These are phyloP conservation scores for Drosophila littoralis DNA, from an alignment of 1,140 invertebrate genomes.

Conservation along the genomic window DNA sequence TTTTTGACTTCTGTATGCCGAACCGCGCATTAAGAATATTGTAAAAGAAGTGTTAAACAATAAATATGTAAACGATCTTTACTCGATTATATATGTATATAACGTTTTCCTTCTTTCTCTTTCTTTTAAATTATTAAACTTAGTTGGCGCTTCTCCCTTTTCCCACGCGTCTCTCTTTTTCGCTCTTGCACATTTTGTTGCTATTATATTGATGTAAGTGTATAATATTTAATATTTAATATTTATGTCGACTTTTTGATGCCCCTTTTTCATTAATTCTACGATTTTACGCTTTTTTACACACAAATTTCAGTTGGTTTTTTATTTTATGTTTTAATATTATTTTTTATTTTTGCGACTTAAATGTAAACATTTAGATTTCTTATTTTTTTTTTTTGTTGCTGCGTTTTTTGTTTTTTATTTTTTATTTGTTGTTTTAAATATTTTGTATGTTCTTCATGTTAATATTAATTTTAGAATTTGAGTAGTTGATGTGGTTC, in stretches of 20 bases:
- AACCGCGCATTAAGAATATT: conserved; percentile 15
- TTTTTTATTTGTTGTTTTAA: conserved; percentile 18
- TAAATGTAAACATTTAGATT: conserved; percentile 76
- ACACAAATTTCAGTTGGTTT: conserved; percentile 77
- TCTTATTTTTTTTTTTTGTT: conserved; percentile 57
- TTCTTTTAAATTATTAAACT: conserved; percentile 61
- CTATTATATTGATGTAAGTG: conserved; percentile 50
- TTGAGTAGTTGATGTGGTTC: conserved; percentile 70
- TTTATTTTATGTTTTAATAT: conserved; percentile 34
- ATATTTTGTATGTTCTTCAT: conserved; percentile 32
- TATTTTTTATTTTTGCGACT: conserved; percentile 59
- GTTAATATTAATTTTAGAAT: conserved; percentile 64
- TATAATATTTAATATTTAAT: conserved; percentile 56
- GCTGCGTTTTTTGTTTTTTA: conserved; percentile 52
- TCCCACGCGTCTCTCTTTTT: conserved; percentile 19
- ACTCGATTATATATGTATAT: conserved; percentile 56
- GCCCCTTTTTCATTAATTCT: conserved; percentile 62
- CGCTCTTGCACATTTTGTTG: conserved; percentile 41
- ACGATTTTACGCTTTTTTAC: conserved; percentile 76
- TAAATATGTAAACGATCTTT: conserved; percentile 56
- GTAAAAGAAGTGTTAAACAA: conserved; percentile 27
- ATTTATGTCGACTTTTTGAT: conserved; percentile 49
- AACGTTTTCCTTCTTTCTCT: conserved; percentile 22
- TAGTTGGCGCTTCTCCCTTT: conserved; percentile 59
- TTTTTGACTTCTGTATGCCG: conserved; percentile 24